Evolutionary conservation across 2,888 invertebrate genomes (phyloP).

Genomic region (Pecten maximus): DNA sequence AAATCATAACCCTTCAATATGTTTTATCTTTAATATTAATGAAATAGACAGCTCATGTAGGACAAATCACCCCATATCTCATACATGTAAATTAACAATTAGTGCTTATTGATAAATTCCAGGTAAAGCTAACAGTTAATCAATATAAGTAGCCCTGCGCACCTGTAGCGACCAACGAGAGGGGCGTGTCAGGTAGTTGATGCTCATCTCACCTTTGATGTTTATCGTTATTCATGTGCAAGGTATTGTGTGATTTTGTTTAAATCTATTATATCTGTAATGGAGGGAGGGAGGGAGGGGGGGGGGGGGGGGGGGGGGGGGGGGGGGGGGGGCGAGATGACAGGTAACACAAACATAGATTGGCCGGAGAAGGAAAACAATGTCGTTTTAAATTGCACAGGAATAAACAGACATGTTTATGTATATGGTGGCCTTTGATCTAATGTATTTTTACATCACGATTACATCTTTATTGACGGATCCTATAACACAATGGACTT

Average conservation of each 20-base stretch:
- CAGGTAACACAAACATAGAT: not conserved
- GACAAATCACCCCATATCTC: not conserved
- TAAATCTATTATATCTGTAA: not conserved
- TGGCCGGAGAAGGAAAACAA: not conserved
- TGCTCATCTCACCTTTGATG: constrained; percentile 33
- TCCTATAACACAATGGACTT: too few species aligned
- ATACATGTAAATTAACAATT: not conserved
- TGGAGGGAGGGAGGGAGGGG: too few species aligned
- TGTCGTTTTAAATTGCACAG: not conserved
- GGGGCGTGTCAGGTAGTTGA: not conserved
- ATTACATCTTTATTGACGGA: not conserved
- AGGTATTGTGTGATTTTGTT: constrained; percentile 20
- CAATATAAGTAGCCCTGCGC: not conserved
- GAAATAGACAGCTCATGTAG: not conserved
- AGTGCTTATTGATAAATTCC: not conserved
- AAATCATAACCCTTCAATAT: too few species aligned
- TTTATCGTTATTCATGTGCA: constrained; percentile 17
- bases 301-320: too few species aligned
- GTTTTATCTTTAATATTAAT: too few species aligned
- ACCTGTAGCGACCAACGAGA: not conserved
- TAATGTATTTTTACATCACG: not conserved
- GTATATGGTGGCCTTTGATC: not conserved
- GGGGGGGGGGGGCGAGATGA: not conserved
- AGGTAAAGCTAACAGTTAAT: not conserved
- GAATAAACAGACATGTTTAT: not conserved